These are phyloP conservation scores for Tetragnatha versicolor DNA, from an alignment of 1,140 invertebrate species.

Conservation along the genomic window DNA sequence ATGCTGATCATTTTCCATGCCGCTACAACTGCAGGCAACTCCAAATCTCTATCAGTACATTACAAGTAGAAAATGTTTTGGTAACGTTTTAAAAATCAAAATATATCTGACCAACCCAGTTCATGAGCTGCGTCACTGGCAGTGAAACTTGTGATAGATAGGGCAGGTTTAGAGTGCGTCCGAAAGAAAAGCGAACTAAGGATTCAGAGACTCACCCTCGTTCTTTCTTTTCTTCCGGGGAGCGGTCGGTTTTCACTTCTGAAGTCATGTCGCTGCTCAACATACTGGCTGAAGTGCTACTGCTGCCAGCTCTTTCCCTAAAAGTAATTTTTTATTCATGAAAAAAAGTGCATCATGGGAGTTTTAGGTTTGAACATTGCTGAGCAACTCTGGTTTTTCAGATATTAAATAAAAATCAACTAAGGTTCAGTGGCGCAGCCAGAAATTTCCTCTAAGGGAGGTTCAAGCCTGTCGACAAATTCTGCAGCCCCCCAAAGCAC, in stretches of 20 bases:
- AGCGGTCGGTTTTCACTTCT: constrained; percentile 37
- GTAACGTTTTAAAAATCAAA: background rate
- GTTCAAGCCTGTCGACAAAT: no score
- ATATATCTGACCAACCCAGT: background rate
- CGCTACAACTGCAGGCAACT: no score
- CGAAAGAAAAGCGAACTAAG: constrained; percentile 7
- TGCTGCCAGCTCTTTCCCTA: constrained; percentile 47
- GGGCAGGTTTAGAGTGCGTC: constrained; percentile 12
- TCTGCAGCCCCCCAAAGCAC: no score
- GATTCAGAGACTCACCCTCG: constrained; percentile 48
- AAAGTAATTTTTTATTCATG: background rate
- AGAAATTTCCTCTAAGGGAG: no score
- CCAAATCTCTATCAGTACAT: no score
- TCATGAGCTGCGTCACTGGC: constrained; percentile 14
- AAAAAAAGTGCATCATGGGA: no score
- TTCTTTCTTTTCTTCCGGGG: constrained; percentile 56
- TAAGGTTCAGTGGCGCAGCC: no score
- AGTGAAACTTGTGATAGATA: constrained; percentile 28
- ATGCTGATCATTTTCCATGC: no score
- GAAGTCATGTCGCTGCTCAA: constrained; percentile 47
- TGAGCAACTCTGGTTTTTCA: no score
- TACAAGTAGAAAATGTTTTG: constrained; percentile 4
- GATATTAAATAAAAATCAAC: no score
- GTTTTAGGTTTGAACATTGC: no score
- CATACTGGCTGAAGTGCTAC: constrained; percentile 51